Evolutionary conservation across 2,888 invertebrate species (phyloP).

Genomic region (Andrena camellia): DNA sequence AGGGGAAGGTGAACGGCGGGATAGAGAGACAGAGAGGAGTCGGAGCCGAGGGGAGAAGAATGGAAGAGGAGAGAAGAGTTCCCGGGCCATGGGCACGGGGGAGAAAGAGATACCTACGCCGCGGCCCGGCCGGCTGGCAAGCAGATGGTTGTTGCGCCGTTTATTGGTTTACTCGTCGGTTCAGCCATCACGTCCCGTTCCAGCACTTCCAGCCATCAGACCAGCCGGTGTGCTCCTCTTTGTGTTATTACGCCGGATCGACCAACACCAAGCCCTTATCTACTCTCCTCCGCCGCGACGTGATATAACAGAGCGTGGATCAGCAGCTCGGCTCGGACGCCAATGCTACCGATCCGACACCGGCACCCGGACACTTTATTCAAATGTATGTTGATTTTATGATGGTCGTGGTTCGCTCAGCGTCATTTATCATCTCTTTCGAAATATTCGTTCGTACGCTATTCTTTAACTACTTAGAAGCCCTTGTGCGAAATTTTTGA

Average conservation of each 20-base stretch:
- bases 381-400: not conserved
- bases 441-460: too few species aligned
- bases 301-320: not conserved
- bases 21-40: constrained; percentile 52
- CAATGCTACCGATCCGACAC: not conserved
- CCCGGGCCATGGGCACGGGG: constrained; percentile 30
- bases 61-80: constrained; percentile 49
- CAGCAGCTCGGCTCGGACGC: not conserved
- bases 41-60: constrained; percentile 66
- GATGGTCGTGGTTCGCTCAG: not conserved
- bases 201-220: constrained; percentile 61
- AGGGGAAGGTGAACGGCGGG: constrained; percentile 41
- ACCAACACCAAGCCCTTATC: constrained; percentile 29
- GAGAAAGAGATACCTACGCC: constrained; percentile 54
- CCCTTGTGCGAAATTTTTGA: too few species aligned
- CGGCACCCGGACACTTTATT: not conserved
- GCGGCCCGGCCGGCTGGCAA: constrained; percentile 83
- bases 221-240: constrained; percentile 72
- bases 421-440: not conserved
- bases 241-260: constrained; percentile 29
- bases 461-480: too few species aligned
- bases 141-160: constrained; percentile 85
- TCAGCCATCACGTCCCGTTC: constrained; percentile 78
- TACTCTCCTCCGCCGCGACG: not conserved
- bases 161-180: constrained; percentile 85